Conservation (phyloP, 2,888 invertebrate species). For the Rhyacophila evoluta region DNA sequence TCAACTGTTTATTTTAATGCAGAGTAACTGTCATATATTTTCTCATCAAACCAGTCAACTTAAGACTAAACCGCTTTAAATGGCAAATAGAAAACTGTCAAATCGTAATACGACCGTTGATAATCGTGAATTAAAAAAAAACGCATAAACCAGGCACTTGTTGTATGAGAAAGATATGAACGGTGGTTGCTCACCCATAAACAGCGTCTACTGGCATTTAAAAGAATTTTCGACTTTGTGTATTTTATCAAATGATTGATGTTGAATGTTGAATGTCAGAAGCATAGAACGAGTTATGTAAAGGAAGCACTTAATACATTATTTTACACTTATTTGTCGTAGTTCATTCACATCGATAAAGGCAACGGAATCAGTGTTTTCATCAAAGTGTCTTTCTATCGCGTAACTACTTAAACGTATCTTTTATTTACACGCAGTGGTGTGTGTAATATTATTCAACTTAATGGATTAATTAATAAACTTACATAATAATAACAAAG, state of each 20-base stretch:
- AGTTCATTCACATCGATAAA: constrained; percentile 50
- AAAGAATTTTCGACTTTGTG: constrained; percentile 35
- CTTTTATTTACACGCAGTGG: neutral
- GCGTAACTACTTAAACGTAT: neutral
- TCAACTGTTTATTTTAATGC: too few relatives aligned
- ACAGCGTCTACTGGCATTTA: constrained; percentile 49
- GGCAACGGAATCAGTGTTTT: constrained; percentile 39
- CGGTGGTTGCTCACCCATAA: constrained; percentile 11
- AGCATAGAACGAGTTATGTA: constrained; percentile 52
- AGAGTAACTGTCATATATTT: neutral
- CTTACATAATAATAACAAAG: too few relatives aligned
- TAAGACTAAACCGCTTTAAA: neutral
- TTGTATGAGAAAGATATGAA: constrained; percentile 24
- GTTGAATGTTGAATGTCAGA: constrained; percentile 49
- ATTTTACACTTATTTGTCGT: constrained; percentile 41
- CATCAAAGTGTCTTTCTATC: constrained; percentile 22
- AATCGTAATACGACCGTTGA: neutral
- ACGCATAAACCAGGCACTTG: constrained; percentile 28
- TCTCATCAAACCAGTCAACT: neutral
- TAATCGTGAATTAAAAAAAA: constrained; percentile 22
- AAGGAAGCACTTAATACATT: constrained; percentile 48
- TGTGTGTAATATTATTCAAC: too few relatives aligned
- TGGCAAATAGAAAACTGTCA: constrained; percentile 21
- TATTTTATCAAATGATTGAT: constrained; percentile 53
- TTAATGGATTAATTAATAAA: too few relatives aligned